Conservation (phyloP, 2,888 invertebrate genomes). For the Chymomyza fuscimana region DNA sequence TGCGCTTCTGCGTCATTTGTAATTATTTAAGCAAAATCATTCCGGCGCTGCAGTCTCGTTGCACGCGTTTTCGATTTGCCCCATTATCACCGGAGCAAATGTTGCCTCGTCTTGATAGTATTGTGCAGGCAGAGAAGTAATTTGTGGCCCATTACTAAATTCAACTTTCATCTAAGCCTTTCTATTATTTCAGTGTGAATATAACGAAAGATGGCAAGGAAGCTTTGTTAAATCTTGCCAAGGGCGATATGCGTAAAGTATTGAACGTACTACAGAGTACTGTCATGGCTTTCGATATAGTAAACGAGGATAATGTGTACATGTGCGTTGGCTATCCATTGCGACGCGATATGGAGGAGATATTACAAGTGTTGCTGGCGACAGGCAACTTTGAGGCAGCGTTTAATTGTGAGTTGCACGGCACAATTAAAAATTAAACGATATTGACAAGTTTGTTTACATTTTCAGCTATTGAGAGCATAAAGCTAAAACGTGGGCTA, state of each 20-base stretch:
- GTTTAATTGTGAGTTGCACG: slow-evolving; percentile 66
- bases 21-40: slow-evolving; percentile 99
- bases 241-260: slow-evolving; percentile 98
- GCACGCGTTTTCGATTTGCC: slow-evolving; percentile 97
- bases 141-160: neutral
- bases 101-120: slow-evolving; percentile 90
- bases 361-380: slow-evolving; percentile 88
- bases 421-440: neutral
- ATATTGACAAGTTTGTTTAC: neutral
- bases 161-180: neutral
- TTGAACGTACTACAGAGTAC: slow-evolving; percentile 98
- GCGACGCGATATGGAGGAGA: slow-evolving; percentile 91
- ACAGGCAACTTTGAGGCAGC: slow-evolving; percentile 73
- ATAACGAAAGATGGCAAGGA: slow-evolving; percentile 93
- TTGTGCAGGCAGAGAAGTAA: slow-evolving; percentile 91
- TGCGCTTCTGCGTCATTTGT: slow-evolving; percentile 98
- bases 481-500: slow-evolving; percentile 93
- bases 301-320: slow-evolving; percentile 94
- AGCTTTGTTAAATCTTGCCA: slow-evolving; percentile 92
- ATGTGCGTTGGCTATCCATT: slow-evolving; percentile 98
- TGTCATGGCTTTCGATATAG: slow-evolving; percentile 92
- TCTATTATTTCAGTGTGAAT: slow-evolving; percentile 83
- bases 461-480: slow-evolving; percentile 82
- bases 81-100: slow-evolving; percentile 93
- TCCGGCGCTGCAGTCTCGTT: slow-evolving; percentile 98